Percentiles rank a stretch among this genome's conserved stretches.
Conservation (phyloP, 2,797 vertebrate species). For the Glossophaga mutica region DNA sequence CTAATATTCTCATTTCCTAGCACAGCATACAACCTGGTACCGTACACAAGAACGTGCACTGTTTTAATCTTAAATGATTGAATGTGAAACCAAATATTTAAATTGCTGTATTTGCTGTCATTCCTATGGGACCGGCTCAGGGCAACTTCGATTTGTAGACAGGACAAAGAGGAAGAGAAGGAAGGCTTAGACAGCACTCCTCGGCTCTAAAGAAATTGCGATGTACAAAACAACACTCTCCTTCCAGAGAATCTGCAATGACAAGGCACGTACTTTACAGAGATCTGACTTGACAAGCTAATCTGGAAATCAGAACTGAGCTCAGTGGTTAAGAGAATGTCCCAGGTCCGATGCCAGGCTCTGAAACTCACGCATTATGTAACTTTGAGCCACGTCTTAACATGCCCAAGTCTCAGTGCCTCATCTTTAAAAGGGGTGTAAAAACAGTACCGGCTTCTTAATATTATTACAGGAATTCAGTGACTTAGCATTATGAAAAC, state of each 20-base stretch:
- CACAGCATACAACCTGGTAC: background rate
- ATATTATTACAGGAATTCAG: background rate
- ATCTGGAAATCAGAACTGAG: background rate
- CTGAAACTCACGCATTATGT: background rate
- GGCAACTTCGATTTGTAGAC: background rate
- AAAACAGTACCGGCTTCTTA: background rate
- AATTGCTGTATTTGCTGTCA: background rate
- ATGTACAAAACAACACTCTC: background rate
- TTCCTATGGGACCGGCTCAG: background rate
- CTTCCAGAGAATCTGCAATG: background rate
- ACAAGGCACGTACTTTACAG: background rate
- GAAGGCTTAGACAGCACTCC: background rate
- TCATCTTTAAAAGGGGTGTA: background rate
- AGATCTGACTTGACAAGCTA: background rate
- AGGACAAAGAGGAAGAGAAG: background rate
- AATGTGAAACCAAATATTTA: background rate
- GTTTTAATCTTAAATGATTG: background rate
- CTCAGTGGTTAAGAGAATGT: background rate
- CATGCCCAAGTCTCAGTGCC: background rate
- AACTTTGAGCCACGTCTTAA: background rate
- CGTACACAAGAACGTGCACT: background rate
- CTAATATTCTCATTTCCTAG: background rate
- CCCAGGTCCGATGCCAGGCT: background rate
- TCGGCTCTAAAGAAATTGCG: background rate
- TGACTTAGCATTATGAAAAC: background rate